Conservation (phyloP, 2,113 vertebrate species). For the Syngnathus floridae region DNA sequence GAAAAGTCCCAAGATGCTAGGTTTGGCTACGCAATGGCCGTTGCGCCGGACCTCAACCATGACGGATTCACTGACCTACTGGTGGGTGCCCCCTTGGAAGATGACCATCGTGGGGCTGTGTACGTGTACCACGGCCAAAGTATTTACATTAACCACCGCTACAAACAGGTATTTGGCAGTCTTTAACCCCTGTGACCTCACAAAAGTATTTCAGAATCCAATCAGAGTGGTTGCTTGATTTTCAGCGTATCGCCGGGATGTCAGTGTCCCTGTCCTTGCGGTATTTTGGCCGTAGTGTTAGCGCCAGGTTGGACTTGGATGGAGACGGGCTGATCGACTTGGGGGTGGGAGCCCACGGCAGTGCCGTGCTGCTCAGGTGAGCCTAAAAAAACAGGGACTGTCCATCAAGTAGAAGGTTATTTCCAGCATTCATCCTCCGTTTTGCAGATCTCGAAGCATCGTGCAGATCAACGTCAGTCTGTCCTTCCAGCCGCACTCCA, state of each 20-base stretch:
- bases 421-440: not conserved
- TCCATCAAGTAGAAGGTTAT: too few species aligned
- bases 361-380: constrained; percentile 82
- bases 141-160: constrained; percentile 67
- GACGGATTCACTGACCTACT: constrained; percentile 78
- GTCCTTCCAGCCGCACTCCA: constrained; percentile 74
- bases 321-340: constrained; percentile 85
- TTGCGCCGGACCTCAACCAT: constrained; percentile 83
- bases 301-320: constrained; percentile 79
- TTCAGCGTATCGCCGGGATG: constrained; percentile 77
- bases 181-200: not conserved
- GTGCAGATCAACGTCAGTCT: constrained; percentile 74
- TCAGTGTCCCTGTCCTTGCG: constrained; percentile 71
- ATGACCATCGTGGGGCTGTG: constrained; percentile 82
- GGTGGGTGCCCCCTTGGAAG: constrained; percentile 89
- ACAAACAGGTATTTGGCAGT: constrained; percentile 73
- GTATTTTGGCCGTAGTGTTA: constrained; percentile 93
- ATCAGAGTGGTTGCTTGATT: constrained; percentile 12
- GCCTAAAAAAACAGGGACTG: constrained; percentile 5
- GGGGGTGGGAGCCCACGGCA: constrained; percentile 86
- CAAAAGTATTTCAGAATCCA: constrained; percentile 13
- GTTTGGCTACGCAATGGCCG: constrained; percentile 82
- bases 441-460: constrained; percentile 78
- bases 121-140: constrained; percentile 82
- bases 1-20: constrained; percentile 78